Evolutionary conservation across 2,888 invertebrate genomes (phyloP).

Genomic region (Metallyticus violacea): DNA sequence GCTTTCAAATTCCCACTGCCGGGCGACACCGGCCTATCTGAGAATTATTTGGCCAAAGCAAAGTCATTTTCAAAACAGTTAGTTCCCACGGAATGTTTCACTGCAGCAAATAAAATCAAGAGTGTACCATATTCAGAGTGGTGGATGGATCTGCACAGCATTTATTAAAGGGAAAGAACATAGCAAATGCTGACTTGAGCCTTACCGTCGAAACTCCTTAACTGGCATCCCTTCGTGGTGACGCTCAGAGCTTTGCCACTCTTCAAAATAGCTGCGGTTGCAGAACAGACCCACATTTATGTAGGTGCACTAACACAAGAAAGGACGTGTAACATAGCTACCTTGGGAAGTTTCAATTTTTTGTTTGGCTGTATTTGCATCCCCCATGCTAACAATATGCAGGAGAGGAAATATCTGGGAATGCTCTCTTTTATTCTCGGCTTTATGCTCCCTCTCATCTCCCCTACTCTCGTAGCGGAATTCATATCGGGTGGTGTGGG

Average conservation of each 20-base stretch:
- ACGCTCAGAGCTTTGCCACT: neutral
- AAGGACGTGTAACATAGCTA: neutral
- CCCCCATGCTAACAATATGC: neutral
- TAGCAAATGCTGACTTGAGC: neutral
- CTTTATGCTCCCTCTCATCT: neutral
- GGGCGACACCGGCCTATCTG: too few relatives aligned
- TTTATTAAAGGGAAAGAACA: neutral
- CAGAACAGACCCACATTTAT: neutral
- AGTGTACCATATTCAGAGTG: too few relatives aligned
- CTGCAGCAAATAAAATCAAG: too few relatives aligned
- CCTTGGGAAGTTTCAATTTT: neutral
- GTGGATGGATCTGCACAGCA: too few relatives aligned
- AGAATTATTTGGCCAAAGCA: too few relatives aligned
- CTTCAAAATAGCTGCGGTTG: neutral
- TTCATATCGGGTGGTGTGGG: neutral
- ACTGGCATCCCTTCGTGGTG: neutral
- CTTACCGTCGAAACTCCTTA: neutral
- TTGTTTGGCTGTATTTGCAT: neutral
- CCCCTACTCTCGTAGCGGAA: neutral
- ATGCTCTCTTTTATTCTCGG: conserved; percentile 9
- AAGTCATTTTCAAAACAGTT: too few relatives aligned
- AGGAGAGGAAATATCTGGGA: conserved; percentile 9
- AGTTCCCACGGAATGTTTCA: too few relatives aligned
- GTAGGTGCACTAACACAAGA: neutral
- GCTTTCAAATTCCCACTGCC: too few relatives aligned